Conservation (phyloP, 92 coral and sea anemone species). For the Siderastrea siderea region DNA sequence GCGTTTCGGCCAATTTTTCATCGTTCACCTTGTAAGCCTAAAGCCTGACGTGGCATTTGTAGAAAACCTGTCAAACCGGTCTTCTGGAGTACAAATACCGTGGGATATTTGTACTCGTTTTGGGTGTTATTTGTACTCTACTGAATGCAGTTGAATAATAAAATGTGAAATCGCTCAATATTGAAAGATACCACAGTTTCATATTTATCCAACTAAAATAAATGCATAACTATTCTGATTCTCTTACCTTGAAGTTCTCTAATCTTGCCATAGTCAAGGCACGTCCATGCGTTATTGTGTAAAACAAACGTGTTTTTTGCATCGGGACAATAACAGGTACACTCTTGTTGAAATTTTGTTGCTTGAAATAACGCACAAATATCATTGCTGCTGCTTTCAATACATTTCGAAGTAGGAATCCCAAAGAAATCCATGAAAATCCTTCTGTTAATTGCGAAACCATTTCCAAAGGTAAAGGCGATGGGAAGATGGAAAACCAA, state of each 20-base stretch:
- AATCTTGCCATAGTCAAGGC: background rate
- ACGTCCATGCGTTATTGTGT: background rate
- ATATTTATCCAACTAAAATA: too few species aligned
- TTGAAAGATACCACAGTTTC: too few species aligned
- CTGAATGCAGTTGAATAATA: too few species aligned
- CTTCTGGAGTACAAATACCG: too few species aligned
- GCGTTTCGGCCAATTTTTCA: too few species aligned
- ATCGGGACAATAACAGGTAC: background rate
- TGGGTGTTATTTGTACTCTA: too few species aligned
- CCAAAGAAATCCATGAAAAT: background rate
- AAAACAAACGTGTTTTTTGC: background rate
- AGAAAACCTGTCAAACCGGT: too few species aligned
- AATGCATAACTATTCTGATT: too few species aligned
- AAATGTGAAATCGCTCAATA: too few species aligned
- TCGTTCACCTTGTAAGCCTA: too few species aligned
- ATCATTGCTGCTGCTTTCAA: background rate
- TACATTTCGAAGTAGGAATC: background rate
- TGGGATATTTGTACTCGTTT: too few species aligned
- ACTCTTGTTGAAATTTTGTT: background rate
- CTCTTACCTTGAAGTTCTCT: slow-evolving; percentile 7
- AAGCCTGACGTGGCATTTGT: too few species aligned
- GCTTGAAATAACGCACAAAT: background rate
- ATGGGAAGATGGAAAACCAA: background rate
- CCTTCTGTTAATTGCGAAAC: background rate
- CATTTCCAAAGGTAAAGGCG: background rate